phyloP scores from a whole-genome alignment of 2,113 vertebrate genomes.

The Struthio camelus region DNA sequence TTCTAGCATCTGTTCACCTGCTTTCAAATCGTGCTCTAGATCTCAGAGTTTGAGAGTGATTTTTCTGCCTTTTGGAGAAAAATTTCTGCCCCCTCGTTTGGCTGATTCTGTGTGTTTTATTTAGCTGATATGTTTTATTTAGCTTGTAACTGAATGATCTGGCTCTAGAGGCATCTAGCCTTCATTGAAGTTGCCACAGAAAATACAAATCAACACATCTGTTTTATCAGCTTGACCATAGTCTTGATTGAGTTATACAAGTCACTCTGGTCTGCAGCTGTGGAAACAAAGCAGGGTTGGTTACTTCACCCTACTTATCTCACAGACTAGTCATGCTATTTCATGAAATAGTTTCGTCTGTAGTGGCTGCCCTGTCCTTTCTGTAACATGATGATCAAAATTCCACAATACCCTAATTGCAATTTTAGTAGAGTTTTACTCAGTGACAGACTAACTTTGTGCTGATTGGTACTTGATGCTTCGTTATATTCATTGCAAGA shows the following conservation, averaged over 20 bases:
- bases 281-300: background rate
- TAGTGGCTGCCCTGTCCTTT: background rate
- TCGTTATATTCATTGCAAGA: constrained; percentile 8
- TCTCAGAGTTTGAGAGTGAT: background rate
- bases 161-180: background rate
- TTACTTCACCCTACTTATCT: background rate
- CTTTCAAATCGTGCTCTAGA: background rate
- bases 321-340: background rate
- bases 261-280: background rate
- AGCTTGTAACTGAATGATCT: background rate
- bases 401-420: background rate
- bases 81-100: background rate
- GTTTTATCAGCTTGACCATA: background rate
- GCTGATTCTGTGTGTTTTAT: background rate
- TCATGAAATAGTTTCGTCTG: background rate
- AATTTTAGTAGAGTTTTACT: background rate
- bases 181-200: background rate
- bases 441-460: constrained; percentile 16
- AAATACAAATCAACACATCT: background rate
- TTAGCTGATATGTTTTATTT: background rate
- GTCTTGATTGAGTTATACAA: background rate
- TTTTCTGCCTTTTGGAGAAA: background rate
- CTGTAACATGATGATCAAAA: background rate
- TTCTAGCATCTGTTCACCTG: background rate
- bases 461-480: constrained; percentile 31